These are phyloP conservation scores for Odontamblyopus lacepedii DNA, from an alignment of 2,797 vertebrate species.

Conservation along the genomic window DNA sequence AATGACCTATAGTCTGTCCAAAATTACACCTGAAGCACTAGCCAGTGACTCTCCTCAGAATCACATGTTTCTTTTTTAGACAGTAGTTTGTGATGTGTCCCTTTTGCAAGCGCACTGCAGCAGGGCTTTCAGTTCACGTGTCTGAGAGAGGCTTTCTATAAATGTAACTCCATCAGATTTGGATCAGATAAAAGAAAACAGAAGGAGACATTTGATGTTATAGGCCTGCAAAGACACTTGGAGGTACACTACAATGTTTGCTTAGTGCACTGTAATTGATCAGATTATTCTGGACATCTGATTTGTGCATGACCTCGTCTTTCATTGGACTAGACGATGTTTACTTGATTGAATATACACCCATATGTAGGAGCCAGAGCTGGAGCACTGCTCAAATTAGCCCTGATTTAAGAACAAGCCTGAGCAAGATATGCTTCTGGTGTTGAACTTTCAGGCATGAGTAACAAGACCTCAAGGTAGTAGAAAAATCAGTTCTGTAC, in stretches of 20 bases:
- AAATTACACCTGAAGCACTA: slow-evolving; percentile 2
- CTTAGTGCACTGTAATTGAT: slow-evolving; percentile 3
- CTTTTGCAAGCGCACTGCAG: slow-evolving; percentile 61
- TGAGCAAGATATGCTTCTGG: background rate
- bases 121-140: slow-evolving; percentile 25
- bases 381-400: background rate
- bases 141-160: slow-evolving; percentile 22
- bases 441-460: background rate
- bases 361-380: background rate
- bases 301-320: slow-evolving; percentile 4
- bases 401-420: background rate
- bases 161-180: slow-evolving; percentile 14
- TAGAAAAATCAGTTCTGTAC: background rate
- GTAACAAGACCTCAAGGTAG: background rate
- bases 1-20: background rate
- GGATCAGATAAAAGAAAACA: slow-evolving; percentile 21
- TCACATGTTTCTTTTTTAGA: slow-evolving; percentile 20
- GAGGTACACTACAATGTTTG: slow-evolving; percentile 1
- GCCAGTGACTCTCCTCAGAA: slow-evolving; percentile 5
- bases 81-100: slow-evolving; percentile 37
- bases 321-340: background rate
- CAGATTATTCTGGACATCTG: background rate
- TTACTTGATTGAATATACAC: slow-evolving; percentile 1
- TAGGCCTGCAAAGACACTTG: background rate
- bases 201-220: background rate